These are phyloP conservation scores for Electrona antarctica DNA, from an alignment of 2,113 vertebrate species.

Conservation along the genomic window DNA sequence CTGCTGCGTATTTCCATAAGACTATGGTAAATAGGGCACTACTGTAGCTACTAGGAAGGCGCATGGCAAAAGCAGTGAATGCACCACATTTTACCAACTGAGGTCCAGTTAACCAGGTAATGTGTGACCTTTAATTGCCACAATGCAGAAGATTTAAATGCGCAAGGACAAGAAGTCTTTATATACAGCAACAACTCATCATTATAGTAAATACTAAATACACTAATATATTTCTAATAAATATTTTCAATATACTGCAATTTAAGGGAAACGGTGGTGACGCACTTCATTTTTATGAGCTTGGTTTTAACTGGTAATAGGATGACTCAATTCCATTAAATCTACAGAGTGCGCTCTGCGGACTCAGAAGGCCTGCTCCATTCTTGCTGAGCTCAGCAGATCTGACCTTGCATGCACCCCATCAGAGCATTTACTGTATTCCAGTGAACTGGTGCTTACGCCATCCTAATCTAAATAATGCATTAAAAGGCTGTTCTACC, in stretches of 20 bases:
- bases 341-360: slow-evolving; percentile 46
- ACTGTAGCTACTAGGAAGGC: not conserved
- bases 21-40: not conserved
- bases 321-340: slow-evolving; percentile 18
- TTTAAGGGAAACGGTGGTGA: not conserved
- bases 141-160: slow-evolving; percentile 28
- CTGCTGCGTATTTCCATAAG: not conserved
- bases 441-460: slow-evolving; percentile 13
- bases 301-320: not conserved
- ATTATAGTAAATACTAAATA: not conserved
- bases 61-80: not conserved
- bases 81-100: not conserved
- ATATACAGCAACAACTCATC: not conserved
- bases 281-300: not conserved
- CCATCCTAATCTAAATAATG: not conserved
- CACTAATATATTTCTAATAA: not conserved
- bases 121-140: slow-evolving; percentile 25
- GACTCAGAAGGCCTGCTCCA: slow-evolving; percentile 37
- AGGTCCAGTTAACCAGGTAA: not conserved
- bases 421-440: slow-evolving; percentile 38
- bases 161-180: not conserved
- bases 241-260: not conserved
- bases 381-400: slow-evolving; percentile 69
- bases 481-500: not conserved
- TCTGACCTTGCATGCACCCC: slow-evolving; percentile 46